Conservation (phyloP, 2,113 vertebrate genomes). For the Myotis lucifugus region DNA sequence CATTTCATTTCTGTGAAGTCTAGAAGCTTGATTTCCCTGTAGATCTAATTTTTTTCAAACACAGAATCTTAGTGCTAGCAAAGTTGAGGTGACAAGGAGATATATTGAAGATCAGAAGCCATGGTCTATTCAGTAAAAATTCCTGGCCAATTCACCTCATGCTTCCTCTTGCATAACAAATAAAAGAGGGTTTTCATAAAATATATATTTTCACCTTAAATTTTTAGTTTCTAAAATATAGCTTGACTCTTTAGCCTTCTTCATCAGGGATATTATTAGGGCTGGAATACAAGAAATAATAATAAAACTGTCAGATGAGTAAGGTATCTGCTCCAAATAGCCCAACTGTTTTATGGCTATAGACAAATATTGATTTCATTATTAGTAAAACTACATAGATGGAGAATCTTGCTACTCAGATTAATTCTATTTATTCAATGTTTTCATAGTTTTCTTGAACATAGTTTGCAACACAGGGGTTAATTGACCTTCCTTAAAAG, state of each 20-base stretch:
- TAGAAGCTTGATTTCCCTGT: constrained; percentile 65
- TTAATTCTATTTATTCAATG: neutral
- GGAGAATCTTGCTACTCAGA: neutral
- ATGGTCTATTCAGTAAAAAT: neutral
- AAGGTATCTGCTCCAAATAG: neutral
- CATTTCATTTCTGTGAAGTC: constrained; percentile 65
- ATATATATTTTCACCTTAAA: neutral
- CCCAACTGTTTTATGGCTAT: neutral
- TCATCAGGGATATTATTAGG: neutral
- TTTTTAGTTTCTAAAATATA: neutral
- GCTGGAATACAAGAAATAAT: neutral
- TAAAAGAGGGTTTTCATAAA: neutral
- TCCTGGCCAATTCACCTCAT: neutral
- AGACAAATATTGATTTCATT: neutral
- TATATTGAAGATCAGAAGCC: constrained; percentile 35
- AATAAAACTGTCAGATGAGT: neutral
- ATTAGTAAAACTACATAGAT: neutral
- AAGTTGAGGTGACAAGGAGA: constrained; percentile 30
- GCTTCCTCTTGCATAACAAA: neutral
- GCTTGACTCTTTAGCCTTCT: neutral
- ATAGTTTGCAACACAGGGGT: neutral
- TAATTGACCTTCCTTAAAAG: neutral
- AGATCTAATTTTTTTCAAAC: constrained; percentile 68
- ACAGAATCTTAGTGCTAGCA: neutral
- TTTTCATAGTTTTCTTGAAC: constrained; percentile 9